phyloP scores from a whole-genome alignment of 1,140 invertebrate species.

The Platorchestia sp. region DNA sequence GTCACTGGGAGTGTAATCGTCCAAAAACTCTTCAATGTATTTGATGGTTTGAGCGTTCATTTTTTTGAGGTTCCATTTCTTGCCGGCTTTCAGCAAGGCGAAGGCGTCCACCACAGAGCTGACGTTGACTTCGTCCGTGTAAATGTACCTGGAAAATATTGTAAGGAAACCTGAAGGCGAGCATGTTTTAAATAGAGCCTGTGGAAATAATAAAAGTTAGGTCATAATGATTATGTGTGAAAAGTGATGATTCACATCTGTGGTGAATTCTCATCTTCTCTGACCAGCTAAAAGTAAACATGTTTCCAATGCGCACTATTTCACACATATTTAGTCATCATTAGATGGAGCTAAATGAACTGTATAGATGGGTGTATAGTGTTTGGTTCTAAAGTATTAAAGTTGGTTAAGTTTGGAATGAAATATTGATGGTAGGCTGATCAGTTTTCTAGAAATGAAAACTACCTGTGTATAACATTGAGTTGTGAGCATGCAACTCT shows the following conservation, averaged over 20 bases:
- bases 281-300: not conserved
- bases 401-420: too few species aligned
- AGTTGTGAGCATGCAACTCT: too few species aligned
- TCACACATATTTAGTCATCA: not conserved
- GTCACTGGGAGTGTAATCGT: slow-evolving; percentile 60
- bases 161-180: not conserved
- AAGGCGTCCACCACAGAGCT: slow-evolving; percentile 62
- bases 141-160: slow-evolving; percentile 64
- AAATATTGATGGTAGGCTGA: too few species aligned
- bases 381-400: too few species aligned
- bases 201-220: not conserved
- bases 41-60: slow-evolving; percentile 64
- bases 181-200: not conserved
- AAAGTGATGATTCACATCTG: not conserved
- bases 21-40: slow-evolving; percentile 63
- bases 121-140: slow-evolving; percentile 65
- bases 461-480: too few species aligned
- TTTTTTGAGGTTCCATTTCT: slow-evolving; percentile 62
- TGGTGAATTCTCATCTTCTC: not conserved
- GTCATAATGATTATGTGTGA: not conserved
- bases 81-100: slow-evolving; percentile 62
- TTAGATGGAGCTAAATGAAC: not conserved
- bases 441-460: too few species aligned
- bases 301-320: not conserved
- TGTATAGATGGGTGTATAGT: too few species aligned